Percentiles rank a stretch among this genome's conserved stretches.
Conservation (phyloP, 2,797 vertebrate genomes). For the Gobio occitaniae region DNA sequence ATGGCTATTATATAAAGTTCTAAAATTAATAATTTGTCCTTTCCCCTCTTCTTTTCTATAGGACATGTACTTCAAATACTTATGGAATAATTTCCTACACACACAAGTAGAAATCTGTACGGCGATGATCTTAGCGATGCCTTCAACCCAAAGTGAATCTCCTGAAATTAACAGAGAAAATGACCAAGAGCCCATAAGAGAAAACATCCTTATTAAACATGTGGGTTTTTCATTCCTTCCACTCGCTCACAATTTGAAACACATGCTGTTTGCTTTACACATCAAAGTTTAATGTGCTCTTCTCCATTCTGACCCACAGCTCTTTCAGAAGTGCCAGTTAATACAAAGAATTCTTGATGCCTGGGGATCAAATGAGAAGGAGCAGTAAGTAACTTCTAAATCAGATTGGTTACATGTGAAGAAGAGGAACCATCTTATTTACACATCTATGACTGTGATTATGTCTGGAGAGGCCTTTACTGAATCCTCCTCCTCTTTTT, state of each 20-base stretch:
- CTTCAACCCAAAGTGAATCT: slow-evolving; percentile 80
- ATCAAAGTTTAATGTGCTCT: not conserved
- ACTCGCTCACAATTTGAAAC: not conserved
- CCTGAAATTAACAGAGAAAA: slow-evolving; percentile 84
- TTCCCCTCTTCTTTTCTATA: slow-evolving; percentile 59
- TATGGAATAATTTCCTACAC: slow-evolving; percentile 99
- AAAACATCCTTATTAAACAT: slow-evolving; percentile 92
- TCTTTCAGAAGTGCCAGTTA: slow-evolving; percentile 97
- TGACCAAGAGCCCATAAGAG: slow-evolving; percentile 80
- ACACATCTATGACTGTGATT: not conserved
- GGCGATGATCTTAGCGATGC: slow-evolving; percentile 95
- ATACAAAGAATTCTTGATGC: slow-evolving; percentile 96
- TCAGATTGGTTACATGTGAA: not conserved
- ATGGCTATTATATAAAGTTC: not conserved
- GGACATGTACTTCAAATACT: slow-evolving; percentile 99
- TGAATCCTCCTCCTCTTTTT: slow-evolving; percentile 41
- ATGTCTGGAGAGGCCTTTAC: not conserved
- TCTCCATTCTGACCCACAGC: slow-evolving; percentile 70
- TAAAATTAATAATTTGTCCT: slow-evolving; percentile 24
- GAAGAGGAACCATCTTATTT: not conserved
- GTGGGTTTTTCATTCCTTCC: slow-evolving; percentile 76
- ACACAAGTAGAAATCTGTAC: slow-evolving; percentile 98
- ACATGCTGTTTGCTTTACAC: not conserved
- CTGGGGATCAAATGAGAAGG: slow-evolving; percentile 96
- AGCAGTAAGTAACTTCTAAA: slow-evolving; percentile 86